phyloP scores from a whole-genome alignment of 2,888 invertebrate species.

The Drosophila anceps region DNA sequence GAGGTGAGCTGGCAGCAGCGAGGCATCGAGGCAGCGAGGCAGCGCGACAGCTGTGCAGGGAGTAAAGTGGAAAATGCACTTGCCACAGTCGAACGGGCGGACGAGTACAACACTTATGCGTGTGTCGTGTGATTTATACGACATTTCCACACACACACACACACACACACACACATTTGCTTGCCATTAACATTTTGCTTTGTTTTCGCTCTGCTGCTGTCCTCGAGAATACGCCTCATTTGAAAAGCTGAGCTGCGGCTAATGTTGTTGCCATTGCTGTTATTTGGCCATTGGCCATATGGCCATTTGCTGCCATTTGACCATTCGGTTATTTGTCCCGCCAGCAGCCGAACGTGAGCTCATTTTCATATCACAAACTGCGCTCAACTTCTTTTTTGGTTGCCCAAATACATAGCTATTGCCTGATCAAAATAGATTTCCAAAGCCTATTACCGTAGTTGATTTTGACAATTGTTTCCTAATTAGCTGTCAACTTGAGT shows the following conservation, averaged over 20 bases:
- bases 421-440: conserved; percentile 40
- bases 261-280: conserved; percentile 28
- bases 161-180: conserved; percentile 55
- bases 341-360: conserved; percentile 35
- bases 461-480: conserved; percentile 24
- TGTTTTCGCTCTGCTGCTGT: conserved; percentile 22
- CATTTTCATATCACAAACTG: conserved; percentile 31
- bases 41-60: background rate
- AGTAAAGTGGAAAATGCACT: conserved; percentile 39
- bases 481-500: conserved; percentile 44
- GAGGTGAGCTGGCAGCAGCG: too few relatives aligned
- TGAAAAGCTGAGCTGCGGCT: conserved; percentile 29
- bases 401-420: conserved; percentile 7
- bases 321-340: conserved; percentile 32
- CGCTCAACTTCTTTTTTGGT: conserved; percentile 11
- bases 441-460: conserved; percentile 14
- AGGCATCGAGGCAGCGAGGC: too few relatives aligned
- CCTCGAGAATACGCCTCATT: conserved; percentile 8
- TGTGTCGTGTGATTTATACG: conserved; percentile 66
- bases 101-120: conserved; percentile 20
- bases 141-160: conserved; percentile 50
- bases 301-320: conserved; percentile 22
- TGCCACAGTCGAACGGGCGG: conserved; percentile 12
- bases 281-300: too few relatives aligned
- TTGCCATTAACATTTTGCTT: conserved; percentile 68